These are phyloP conservation scores for Apodemus agrarius DNA, from an alignment of 2,797 vertebrate genomes.

Conservation along the genomic window DNA sequence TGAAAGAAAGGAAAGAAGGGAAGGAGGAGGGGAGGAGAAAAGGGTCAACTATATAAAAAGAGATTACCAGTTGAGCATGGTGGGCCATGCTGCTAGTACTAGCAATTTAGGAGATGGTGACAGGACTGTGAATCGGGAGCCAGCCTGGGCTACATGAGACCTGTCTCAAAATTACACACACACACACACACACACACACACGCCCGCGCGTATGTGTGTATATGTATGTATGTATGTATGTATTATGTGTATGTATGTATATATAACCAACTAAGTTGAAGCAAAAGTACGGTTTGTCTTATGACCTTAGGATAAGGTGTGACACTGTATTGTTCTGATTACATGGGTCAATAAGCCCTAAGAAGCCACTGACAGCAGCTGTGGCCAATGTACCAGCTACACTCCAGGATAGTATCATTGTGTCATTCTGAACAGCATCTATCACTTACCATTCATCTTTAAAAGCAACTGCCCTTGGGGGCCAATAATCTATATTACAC, in stretches of 20 bases:
- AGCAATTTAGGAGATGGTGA: not conserved
- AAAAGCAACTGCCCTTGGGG: slow-evolving; percentile 8
- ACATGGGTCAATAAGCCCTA: not conserved
- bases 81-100: too few species aligned
- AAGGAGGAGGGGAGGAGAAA: fast-evolving
- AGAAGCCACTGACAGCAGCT: slow-evolving; percentile 27
- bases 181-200: too few species aligned
- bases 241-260: too few species aligned
- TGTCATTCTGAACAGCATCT: slow-evolving; percentile 36
- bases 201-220: too few species aligned
- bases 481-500: slow-evolving; percentile 45
- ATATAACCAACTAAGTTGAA: not conserved
- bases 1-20: not conserved
- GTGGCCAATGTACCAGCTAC: not conserved
- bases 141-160: not conserved
- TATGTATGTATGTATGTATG: too few species aligned
- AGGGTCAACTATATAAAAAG: not conserved
- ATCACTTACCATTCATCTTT: slow-evolving; percentile 47
- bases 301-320: slow-evolving; percentile 13
- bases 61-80: not conserved
- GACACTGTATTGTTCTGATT: not conserved
- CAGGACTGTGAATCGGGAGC: not conserved
- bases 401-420: slow-evolving; percentile 24
- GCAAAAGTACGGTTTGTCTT: not conserved
- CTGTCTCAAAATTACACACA: not conserved